A percentile compares a stretch with the other conserved stretches of the same genome.
Conservation (phyloP, 2,888 invertebrate genomes). For the Acanthoscelides obtectus region DNA sequence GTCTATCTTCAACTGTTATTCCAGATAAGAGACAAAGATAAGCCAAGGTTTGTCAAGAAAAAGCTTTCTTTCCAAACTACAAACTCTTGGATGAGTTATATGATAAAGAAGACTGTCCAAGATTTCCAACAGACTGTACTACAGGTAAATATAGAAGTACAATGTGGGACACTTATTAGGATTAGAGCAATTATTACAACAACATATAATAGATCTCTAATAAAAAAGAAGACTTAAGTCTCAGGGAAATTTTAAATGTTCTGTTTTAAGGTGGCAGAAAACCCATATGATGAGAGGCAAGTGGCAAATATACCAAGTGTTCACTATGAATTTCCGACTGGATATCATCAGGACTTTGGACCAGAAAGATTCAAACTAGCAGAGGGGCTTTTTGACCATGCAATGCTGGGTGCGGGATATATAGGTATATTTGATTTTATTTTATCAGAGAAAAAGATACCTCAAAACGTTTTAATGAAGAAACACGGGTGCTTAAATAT, state of each 20-base stretch:
- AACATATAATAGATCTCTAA: no score
- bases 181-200: no score
- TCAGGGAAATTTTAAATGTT: background rate
- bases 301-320: conserved; percentile 85
- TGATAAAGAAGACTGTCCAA: conserved; percentile 82
- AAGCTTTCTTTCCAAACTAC: conserved; percentile 78
- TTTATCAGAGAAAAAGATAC: no score
- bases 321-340: conserved; percentile 97
- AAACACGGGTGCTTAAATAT: no score
- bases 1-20: no score
- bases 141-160: conserved; percentile 47
- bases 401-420: conserved; percentile 86
- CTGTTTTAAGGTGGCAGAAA: conserved; percentile 68
- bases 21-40: conserved; percentile 67
- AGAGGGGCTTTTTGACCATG: conserved; percentile 94
- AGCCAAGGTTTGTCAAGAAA: conserved; percentile 76
- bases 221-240: no score
- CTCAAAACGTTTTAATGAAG: no score
- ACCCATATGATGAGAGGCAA: conserved; percentile 83
- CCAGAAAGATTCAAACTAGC: conserved; percentile 89
- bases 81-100: conserved; percentile 91
- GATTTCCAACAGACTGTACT: conserved; percentile 65
- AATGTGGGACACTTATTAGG: no score
- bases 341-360: conserved; percentile 95
- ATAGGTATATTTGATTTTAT: conserved; percentile 51